Percentiles rank a stretch among this genome's conserved stretches.
Evolutionary conservation across 2,113 vertebrate genomes (phyloP).

Genomic region (Lampris megalopsis): DNA sequence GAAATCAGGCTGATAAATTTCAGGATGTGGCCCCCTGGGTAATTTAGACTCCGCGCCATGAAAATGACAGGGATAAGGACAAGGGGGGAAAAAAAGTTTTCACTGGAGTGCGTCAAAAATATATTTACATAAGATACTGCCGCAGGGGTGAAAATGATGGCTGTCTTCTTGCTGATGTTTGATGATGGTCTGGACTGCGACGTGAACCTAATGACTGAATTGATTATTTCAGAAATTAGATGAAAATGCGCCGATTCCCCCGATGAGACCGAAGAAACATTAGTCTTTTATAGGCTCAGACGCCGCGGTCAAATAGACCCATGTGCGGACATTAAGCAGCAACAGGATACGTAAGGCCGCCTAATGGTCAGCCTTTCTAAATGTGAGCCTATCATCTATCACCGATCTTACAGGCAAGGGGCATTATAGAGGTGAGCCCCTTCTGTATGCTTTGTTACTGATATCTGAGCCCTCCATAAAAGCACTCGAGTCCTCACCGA

Average conservation of each 20-base stretch:
- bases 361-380: background rate
- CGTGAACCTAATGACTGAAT: background rate
- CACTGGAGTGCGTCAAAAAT: conserved; percentile 2
- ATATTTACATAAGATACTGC: background rate
- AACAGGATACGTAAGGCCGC: background rate
- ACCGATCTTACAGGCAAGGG: background rate
- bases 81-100: background rate
- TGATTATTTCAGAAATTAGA: no score
- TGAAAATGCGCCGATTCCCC: no score
- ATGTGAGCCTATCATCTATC: background rate
- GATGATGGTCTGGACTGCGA: background rate
- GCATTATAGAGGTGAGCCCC: background rate
- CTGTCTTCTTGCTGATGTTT: background rate
- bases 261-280: background rate
- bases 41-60: conserved; percentile 7
- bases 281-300: no score
- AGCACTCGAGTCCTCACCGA: background rate
- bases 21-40: conserved; percentile 27
- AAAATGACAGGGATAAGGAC: conserved; percentile 1
- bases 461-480: background rate
- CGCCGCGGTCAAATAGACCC: background rate
- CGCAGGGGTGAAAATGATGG: background rate
- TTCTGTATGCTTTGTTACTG: no score
- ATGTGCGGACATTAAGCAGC: background rate
- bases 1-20: conserved; percentile 26